phyloP scores from a whole-genome alignment of 2,888 invertebrate genomes.

The Hermodice carunculata region DNA sequence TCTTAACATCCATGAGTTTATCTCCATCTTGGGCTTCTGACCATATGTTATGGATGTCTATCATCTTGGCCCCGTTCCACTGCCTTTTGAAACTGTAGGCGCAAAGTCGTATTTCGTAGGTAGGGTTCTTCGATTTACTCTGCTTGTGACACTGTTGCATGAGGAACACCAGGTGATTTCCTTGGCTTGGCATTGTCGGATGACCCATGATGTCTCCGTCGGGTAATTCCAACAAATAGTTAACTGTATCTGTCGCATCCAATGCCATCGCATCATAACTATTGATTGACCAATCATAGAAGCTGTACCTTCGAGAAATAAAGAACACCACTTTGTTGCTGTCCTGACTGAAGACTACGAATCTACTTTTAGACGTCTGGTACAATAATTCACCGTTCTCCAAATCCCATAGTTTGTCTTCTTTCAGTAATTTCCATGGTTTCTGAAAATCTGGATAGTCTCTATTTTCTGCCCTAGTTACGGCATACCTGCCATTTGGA shows the following conservation, averaged over 20 bases:
- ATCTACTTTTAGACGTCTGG: conserved; percentile 40
- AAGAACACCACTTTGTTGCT: conserved; percentile 46
- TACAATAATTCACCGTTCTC: conserved; percentile 42
- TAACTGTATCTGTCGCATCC: conserved; percentile 4
- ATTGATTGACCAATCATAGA: conserved; percentile 14
- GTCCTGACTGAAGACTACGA: conserved; percentile 46
- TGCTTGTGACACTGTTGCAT: conserved; percentile 13
- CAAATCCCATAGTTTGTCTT: conserved; percentile 56
- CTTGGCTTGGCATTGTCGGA: conserved; percentile 19
- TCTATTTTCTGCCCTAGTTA: conserved; percentile 43
- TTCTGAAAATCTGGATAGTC: conserved; percentile 21
- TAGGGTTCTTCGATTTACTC: background rate
- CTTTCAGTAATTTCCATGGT: conserved; percentile 42
- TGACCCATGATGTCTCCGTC: conserved; percentile 24
- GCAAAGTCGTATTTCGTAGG: conserved; percentile 4
- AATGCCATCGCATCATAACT: conserved; percentile 15
- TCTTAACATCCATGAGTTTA: conserved; percentile 44
- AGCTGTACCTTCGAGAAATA: conserved; percentile 42
- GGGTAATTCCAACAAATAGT: conserved; percentile 19
- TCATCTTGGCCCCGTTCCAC: conserved; percentile 21
- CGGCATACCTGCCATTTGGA: conserved; percentile 49
- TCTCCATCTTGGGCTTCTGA: conserved; percentile 41
- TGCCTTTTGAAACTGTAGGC: conserved; percentile 22
- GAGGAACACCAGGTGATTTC: conserved; percentile 16
- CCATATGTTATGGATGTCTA: conserved; percentile 37